Evolutionary conservation across 2,113 vertebrate species (phyloP).

Genomic region (Sus scrofa): DNA sequence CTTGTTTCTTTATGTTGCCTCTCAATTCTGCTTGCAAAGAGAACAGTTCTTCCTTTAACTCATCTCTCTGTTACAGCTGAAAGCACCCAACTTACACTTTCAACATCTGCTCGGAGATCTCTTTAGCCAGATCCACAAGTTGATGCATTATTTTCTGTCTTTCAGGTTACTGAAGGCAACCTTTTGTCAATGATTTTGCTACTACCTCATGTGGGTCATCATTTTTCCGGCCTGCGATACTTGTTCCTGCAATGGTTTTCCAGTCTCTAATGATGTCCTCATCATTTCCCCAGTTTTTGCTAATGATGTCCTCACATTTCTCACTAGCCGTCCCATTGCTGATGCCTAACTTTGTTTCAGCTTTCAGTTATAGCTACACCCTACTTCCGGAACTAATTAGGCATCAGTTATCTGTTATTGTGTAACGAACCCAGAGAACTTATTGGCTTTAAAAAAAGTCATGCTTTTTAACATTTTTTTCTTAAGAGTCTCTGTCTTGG

Average conservation of each 20-base stretch:
- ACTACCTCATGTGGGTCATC: not conserved
- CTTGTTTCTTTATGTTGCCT: not conserved
- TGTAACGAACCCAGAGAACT: not conserved
- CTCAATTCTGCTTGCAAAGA: not conserved
- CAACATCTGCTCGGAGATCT: not conserved
- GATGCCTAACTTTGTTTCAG: not conserved
- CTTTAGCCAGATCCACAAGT: not conserved
- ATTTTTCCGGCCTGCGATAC: not conserved
- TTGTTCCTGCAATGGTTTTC: not conserved
- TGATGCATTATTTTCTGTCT: not conserved
- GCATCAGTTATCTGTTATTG: not conserved
- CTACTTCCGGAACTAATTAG: not conserved
- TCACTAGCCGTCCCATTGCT: not conserved
- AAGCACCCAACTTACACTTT: not conserved
- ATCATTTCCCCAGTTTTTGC: not conserved
- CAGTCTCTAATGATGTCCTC: not conserved
- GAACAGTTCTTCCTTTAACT: not conserved
- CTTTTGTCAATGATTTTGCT: not conserved
- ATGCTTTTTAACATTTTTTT: not conserved
- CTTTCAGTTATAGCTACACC: not conserved
- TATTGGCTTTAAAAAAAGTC: constrained; percentile 12
- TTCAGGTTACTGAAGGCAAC: not conserved
- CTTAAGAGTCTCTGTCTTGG: not conserved
- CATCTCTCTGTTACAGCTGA: not conserved
- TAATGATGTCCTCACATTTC: not conserved